Conservation (phyloP, 2,888 invertebrate species). For the Harmothoe impar region DNA sequence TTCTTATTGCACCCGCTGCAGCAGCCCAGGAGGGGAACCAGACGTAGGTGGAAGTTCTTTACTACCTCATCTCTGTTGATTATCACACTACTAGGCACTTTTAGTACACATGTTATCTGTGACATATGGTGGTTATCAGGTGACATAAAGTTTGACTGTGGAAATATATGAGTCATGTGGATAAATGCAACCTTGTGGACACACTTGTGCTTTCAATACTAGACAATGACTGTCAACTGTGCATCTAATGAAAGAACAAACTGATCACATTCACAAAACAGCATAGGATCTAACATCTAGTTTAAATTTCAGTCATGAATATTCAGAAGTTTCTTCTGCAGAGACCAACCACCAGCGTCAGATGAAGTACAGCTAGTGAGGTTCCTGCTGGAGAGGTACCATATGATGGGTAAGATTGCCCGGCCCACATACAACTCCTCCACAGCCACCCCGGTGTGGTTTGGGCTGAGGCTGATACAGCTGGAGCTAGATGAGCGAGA, state of each 20-base stretch:
- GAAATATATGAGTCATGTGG: no score
- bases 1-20: background rate
- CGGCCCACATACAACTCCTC: constrained; percentile 77
- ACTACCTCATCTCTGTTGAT: background rate
- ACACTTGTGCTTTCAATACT: background rate
- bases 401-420: constrained; percentile 67
- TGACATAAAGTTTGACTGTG: background rate
- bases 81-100: no score
- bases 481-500: constrained; percentile 84
- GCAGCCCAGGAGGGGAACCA: background rate
- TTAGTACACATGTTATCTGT: no score
- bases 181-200: background rate
- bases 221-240: background rate
- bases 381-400: constrained; percentile 60
- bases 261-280: no score
- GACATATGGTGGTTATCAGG: no score
- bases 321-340: background rate
- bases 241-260: no score
- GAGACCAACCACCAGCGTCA: background rate
- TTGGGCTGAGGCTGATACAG: constrained; percentile 78
- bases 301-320: no score
- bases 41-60: background rate
- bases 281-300: no score
- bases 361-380: constrained; percentile 63
- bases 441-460: constrained; percentile 73